Evolutionary conservation across 2,888 invertebrate genomes (phyloP).

Genomic region (Anthophora plumipes): DNA sequence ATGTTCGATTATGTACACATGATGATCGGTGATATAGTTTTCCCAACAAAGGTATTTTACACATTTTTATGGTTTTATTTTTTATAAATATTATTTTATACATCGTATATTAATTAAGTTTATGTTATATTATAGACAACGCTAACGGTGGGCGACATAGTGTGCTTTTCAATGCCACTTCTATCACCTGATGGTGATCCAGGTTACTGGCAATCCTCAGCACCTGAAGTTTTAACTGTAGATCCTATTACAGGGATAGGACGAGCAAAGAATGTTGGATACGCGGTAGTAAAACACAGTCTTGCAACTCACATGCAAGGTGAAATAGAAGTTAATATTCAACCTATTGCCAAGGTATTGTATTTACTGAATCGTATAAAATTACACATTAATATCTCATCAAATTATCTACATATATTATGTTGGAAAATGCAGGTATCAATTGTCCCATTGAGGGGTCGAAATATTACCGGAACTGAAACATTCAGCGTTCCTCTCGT

Average conservation of each 20-base stretch:
- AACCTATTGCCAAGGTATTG: conserved; percentile 82
- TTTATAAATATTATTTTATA: conserved; percentile 9
- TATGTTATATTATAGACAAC: conserved; percentile 81
- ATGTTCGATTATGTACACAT: conserved; percentile 85
- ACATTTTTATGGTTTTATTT: neutral
- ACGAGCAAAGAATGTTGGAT: conserved; percentile 81
- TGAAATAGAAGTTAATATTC: conserved; percentile 83
- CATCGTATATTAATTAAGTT: conserved; percentile 49
- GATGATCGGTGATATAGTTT: conserved; percentile 85
- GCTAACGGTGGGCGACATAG: conserved; percentile 88
- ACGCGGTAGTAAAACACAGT: conserved; percentile 81
- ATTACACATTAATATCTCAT: conserved; percentile 4
- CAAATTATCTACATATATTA: conserved; percentile 2
- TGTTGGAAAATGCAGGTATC: conserved; percentile 71
- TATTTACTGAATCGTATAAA: neutral
- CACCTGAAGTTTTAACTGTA: conserved; percentile 82
- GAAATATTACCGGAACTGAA: conserved; percentile 82
- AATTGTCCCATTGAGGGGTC: conserved; percentile 77
- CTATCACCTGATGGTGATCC: conserved; percentile 84
- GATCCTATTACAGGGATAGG: conserved; percentile 84
- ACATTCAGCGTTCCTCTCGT: conserved; percentile 81
- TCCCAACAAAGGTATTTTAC: conserved; percentile 85
- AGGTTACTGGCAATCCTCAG: conserved; percentile 84
- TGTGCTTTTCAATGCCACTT: conserved; percentile 88
- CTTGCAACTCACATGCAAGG: conserved; percentile 81